phyloP scores from a whole-genome alignment of 2,797 vertebrate genomes.

The Cichlasoma orientale region DNA sequence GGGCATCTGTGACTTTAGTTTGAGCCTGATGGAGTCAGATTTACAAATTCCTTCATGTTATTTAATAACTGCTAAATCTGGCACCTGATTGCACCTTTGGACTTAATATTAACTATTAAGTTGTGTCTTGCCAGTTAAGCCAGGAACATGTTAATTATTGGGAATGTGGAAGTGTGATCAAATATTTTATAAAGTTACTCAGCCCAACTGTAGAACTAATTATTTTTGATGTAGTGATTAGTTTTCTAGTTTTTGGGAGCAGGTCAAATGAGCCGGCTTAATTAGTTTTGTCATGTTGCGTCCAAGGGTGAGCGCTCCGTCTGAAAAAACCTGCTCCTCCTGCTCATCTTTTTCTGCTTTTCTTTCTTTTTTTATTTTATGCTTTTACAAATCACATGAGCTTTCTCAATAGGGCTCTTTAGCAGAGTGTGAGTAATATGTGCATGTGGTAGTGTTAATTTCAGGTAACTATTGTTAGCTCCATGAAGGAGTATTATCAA shows the following conservation, averaged over 20 bases:
- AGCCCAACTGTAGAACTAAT: constrained; percentile 2
- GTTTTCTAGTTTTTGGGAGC: constrained; percentile 31
- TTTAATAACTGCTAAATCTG: neutral
- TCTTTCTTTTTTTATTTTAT: constrained; percentile 67
- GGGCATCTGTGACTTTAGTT: constrained; percentile 5
- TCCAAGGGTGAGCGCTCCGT: constrained; percentile 45
- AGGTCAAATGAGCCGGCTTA: constrained; percentile 35
- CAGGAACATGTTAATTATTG: constrained; percentile 21
- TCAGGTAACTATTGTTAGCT: constrained; percentile 58
- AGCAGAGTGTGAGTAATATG: constrained; percentile 63
- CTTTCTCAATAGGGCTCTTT: constrained; percentile 61
- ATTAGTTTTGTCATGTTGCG: constrained; percentile 59
- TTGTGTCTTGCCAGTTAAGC: neutral
- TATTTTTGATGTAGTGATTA: constrained; percentile 25
- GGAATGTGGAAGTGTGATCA: neutral
- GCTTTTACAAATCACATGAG: constrained; percentile 76
- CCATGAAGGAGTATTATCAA: constrained; percentile 43
- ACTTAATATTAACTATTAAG: constrained; percentile 1
- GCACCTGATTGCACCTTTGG: neutral
- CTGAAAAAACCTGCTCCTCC: constrained; percentile 39
- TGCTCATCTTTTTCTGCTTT: constrained; percentile 19
- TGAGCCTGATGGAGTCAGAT: neutral
- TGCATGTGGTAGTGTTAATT: constrained; percentile 52
- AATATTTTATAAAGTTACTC: neutral
- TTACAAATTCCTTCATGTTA: neutral